Evolutionary conservation across 2,888 invertebrate genomes (phyloP), one percentile per base, ranked within the genome.

Genomic region (Watsonalla cultraria): DNA sequence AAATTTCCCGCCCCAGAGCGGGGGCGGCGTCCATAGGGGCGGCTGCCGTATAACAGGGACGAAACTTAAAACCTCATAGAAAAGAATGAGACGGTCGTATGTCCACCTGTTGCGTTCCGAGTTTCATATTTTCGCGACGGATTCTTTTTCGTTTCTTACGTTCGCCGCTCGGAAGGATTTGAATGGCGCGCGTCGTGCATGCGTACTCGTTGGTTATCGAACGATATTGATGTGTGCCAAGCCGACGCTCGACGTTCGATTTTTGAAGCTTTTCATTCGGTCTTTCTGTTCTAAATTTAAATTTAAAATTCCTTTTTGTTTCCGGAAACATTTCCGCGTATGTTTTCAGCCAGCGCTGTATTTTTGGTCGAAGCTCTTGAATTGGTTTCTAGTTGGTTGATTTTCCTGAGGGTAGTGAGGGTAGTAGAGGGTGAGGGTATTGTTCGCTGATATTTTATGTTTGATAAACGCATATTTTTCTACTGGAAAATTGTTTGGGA

Each of bases 41-140:
- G 90, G 89, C 84, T 85, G 84, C 84, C 78, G 86, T 70, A 84
- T 76, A 86, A 88, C 80, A 88, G 84, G 81, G 88, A 87, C 79
- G 82, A 73, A 78, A 86, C 84, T 86, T 84, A 80, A 80, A 83
- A 77, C 71, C 74, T 78, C 72, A 69, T 84, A 87, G 87, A 88
- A 88, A 90, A 89, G 90, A 90, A 89, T 89, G 90, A 90, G 90
- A 90, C 82, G 83, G 82, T 75, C 74, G 74, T 85, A 90, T 82
- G 79, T 88, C 82, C 82, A 90, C 90, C 88, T 90, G 90, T 90
- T 90, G 90, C 90, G 85, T 78, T 76, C 71, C 54, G 72, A 82
- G 79, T 82, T 83, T 84, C 79, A 82, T 84, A 87, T 87, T 89
- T 89, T 87, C 84, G 82, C 82, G 76, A 77, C 72, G 79, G 66